A percentile compares a stretch with the other conserved stretches of the same genome.
Conservation (phyloP, 2,888 invertebrate genomes). For the Physocephala rufipes region DNA sequence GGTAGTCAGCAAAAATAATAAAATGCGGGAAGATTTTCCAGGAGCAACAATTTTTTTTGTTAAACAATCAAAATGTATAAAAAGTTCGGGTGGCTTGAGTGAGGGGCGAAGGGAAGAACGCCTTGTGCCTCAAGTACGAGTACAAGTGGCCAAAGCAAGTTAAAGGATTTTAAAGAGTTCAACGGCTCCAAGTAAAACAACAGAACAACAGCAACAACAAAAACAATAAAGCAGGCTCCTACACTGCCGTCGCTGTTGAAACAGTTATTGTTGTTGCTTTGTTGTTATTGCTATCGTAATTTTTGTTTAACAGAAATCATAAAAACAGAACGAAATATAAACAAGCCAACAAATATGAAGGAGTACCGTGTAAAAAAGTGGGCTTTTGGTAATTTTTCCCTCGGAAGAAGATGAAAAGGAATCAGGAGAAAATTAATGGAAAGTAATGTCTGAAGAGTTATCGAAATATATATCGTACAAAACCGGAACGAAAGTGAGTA, state of each 20-base stretch:
- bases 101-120: too few relatives aligned
- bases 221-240: neutral
- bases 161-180: constrained; percentile 33
- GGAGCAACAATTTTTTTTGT: neutral
- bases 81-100: neutral
- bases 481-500: neutral
- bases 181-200: constrained; percentile 27
- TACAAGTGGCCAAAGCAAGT: constrained; percentile 21
- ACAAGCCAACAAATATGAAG: neutral
- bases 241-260: neutral
- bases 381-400: neutral
- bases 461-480: neutral
- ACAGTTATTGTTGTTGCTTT: neutral
- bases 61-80: constrained; percentile 10
- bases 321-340: neutral
- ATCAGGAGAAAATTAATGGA: constrained; percentile 25
- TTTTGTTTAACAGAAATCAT: neutral
- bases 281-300: constrained; percentile 1
- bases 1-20: constrained; percentile 26
- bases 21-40: constrained; percentile 19
- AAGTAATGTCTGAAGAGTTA: constrained; percentile 1
- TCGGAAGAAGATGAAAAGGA: neutral
- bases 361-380: neutral
- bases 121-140: too few relatives aligned
- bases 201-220: constrained; percentile 5